A percentile compares a stretch with the other conserved stretches of the same genome.
Conservation (phyloP, 2,113 vertebrate species). For the Pipa parva region DNA sequence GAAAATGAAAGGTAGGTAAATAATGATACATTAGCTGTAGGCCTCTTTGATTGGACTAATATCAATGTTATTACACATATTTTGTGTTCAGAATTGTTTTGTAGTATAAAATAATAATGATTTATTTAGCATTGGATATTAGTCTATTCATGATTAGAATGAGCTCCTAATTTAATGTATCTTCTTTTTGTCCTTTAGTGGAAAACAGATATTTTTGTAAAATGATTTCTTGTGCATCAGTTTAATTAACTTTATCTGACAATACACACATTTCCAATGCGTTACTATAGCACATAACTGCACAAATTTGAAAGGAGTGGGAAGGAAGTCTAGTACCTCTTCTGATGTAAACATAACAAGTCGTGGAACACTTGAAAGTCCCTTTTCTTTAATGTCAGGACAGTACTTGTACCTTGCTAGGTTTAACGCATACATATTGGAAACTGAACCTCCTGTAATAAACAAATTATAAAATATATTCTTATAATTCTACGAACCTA, state of each 20-base stretch:
- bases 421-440: slow-evolving; percentile 83
- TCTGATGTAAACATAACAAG: slow-evolving; percentile 75
- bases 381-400: slow-evolving; percentile 77
- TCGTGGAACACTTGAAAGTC: slow-evolving; percentile 67
- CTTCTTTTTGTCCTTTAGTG: no score
- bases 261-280: not conserved
- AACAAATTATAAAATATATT: slow-evolving; percentile 42
- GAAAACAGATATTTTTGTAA: not conserved
- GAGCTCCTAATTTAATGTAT: no score
- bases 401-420: slow-evolving; percentile 72
- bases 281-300: not conserved
- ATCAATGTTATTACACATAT: no score
- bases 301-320: not conserved
- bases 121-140: no score
- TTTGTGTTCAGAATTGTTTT: no score
- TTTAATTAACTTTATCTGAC: not conserved
- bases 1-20: no score
- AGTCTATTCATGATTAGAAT: no score
- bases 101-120: no score
- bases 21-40: no score
- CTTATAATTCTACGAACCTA: not conserved
- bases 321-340: slow-evolving; percentile 61
- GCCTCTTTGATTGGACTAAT: no score
- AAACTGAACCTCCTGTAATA: slow-evolving; percentile 76
- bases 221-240: not conserved